Evolutionary conservation across 2,797 vertebrate genomes (phyloP).

Genomic region (Trachurus trachurus): DNA sequence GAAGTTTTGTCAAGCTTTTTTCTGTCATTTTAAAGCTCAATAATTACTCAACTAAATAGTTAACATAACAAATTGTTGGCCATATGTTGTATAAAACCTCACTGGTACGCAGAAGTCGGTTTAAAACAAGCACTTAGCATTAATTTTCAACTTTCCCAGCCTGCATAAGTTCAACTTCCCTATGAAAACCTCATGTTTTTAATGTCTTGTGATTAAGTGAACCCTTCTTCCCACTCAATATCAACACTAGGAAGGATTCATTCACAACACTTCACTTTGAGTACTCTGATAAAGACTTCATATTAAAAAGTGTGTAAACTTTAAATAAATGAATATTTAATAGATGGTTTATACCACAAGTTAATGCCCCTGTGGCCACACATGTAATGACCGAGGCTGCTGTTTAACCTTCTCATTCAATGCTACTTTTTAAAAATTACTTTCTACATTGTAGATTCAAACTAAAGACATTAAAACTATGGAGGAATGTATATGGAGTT

Average conservation of each 20-base stretch:
- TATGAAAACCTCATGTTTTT: not conserved
- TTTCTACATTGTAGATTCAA: too few relatives aligned
- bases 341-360: not conserved
- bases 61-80: not conserved
- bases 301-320: not conserved
- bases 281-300: not conserved
- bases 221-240: not conserved
- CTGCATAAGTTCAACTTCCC: not conserved
- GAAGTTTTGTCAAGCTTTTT: not conserved
- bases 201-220: not conserved
- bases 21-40: not conserved
- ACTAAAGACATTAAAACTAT: too few relatives aligned
- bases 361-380: too few relatives aligned
- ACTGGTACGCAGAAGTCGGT: not conserved
- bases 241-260: not conserved
- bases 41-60: not conserved
- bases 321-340: too few relatives aligned
- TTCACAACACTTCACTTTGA: not conserved
- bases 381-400: too few relatives aligned
- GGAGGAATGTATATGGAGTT: too few relatives aligned
- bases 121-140: not conserved
- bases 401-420: too few relatives aligned
- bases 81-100: not conserved
- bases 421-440: too few relatives aligned
- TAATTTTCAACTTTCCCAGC: not conserved